These are phyloP conservation scores for Ptychadena robeensis DNA, from an alignment of 2,797 vertebrate species.

Conservation along the genomic window DNA sequence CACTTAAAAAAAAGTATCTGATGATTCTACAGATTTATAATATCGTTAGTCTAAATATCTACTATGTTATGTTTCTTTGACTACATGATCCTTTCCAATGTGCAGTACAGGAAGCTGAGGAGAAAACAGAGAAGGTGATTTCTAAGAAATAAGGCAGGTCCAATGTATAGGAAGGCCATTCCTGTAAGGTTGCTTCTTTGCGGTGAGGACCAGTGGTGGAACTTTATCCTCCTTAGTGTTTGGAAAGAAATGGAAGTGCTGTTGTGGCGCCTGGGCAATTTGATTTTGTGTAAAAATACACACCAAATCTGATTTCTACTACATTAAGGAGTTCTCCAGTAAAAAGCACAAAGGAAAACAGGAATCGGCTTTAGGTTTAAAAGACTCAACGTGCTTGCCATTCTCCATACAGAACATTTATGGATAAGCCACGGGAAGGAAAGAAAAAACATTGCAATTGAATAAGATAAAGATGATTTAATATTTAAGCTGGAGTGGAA, in stretches of 20 bases:
- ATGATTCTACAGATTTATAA: neutral
- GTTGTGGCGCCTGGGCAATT: conserved; percentile 93
- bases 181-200: conserved; percentile 67
- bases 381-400: conserved; percentile 75
- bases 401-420: conserved; percentile 84
- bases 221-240: conserved; percentile 81
- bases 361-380: conserved; percentile 78
- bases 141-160: conserved; percentile 8
- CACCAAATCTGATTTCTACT: conserved; percentile 95
- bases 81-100: neutral
- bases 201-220: conserved; percentile 70
- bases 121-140: conserved; percentile 23
- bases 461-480: conserved; percentile 78
- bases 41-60: neutral
- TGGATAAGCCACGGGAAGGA: conserved; percentile 76
- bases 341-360: conserved; percentile 86
- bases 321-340: conserved; percentile 93
- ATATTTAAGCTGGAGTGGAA: conserved; percentile 76
- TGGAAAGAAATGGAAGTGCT: conserved; percentile 81
- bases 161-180: conserved; percentile 63
- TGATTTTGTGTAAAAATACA: conserved; percentile 98
- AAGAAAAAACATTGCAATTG: conserved; percentile 77
- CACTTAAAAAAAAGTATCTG: neutral
- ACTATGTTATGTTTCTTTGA: neutral
- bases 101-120: neutral